Evolutionary conservation across 2,113 vertebrate species (phyloP).

Genomic region (Theristicus caerulescens): DNA sequence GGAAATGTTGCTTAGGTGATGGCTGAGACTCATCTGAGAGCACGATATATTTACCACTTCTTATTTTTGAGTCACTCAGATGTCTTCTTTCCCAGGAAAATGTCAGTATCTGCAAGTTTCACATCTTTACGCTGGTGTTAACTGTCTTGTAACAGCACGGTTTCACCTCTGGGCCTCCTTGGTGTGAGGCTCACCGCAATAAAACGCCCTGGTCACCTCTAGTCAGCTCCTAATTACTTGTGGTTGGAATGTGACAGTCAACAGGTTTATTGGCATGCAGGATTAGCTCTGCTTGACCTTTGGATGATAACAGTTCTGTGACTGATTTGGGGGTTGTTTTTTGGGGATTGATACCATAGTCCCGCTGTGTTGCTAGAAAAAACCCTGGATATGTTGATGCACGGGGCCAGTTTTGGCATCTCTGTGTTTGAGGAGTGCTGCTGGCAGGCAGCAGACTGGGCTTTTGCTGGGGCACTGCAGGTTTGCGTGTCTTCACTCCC

Average conservation of each 20-base stretch:
- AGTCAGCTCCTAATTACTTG: too few species aligned
- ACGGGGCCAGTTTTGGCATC: not conserved
- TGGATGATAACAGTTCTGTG: not conserved
- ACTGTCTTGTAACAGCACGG: rapidly evolving
- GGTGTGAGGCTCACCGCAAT: rapidly evolving
- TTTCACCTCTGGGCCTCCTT: not conserved
- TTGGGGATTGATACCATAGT: not conserved
- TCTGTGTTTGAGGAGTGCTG: not conserved
- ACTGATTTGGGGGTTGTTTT: not conserved
- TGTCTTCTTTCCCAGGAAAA: not conserved
- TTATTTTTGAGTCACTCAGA: not conserved
- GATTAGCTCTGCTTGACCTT: not conserved
- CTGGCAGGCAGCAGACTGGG: not conserved
- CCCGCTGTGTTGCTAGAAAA: not conserved
- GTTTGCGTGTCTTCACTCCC: not conserved
- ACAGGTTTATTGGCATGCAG: not conserved
- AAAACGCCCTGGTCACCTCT: not conserved
- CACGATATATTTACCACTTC: not conserved
- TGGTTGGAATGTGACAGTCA: not conserved
- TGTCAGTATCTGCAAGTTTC: not conserved
- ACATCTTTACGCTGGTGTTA: rapidly evolving
- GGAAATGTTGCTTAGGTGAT: not conserved
- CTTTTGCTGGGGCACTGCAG: too few species aligned
- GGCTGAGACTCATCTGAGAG: not conserved
- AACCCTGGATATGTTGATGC: rapidly evolving